Evolutionary conservation across 2,888 invertebrate species (phyloP).

Genomic region (Neocrepidodera transversa): DNA sequence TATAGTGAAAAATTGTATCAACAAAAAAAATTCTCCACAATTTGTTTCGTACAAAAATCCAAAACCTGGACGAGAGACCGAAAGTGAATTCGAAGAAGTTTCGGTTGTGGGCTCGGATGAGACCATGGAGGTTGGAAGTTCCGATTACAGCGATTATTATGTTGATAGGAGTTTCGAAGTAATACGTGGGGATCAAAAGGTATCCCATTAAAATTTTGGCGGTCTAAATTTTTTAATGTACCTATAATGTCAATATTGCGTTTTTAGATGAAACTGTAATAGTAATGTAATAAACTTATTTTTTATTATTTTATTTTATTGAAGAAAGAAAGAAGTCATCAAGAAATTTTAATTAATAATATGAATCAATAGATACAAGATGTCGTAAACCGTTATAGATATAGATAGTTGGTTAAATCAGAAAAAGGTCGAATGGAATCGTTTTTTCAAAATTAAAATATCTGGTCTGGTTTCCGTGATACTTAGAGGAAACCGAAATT

Average conservation of each 20-base stretch:
- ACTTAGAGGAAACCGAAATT: too few relatives aligned
- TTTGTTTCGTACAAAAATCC: background rate
- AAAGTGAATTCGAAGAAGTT: background rate
- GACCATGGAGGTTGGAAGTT: background rate
- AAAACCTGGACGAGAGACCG: background rate
- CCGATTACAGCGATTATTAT: constrained; percentile 18
- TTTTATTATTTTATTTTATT: too few relatives aligned
- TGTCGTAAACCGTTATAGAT: too few relatives aligned
- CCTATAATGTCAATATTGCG: background rate
- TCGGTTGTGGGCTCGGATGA: background rate
- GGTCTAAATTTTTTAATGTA: background rate
- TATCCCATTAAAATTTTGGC: constrained; percentile 1
- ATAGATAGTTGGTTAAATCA: too few relatives aligned
- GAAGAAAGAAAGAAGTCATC: too few relatives aligned
- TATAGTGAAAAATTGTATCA: background rate
- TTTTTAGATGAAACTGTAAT: background rate
- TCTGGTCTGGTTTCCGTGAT: too few relatives aligned
- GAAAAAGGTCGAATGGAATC: too few relatives aligned
- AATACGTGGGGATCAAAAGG: constrained; percentile 20
- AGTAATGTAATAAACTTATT: background rate
- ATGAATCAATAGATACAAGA: too few relatives aligned
- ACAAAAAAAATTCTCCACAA: background rate
- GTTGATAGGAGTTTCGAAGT: constrained; percentile 26
- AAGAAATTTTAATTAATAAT: too few relatives aligned
- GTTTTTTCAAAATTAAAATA: too few relatives aligned